phyloP scores from a whole-genome alignment of 2,888 invertebrate genomes.

The Ditylenchus weischeri region DNA sequence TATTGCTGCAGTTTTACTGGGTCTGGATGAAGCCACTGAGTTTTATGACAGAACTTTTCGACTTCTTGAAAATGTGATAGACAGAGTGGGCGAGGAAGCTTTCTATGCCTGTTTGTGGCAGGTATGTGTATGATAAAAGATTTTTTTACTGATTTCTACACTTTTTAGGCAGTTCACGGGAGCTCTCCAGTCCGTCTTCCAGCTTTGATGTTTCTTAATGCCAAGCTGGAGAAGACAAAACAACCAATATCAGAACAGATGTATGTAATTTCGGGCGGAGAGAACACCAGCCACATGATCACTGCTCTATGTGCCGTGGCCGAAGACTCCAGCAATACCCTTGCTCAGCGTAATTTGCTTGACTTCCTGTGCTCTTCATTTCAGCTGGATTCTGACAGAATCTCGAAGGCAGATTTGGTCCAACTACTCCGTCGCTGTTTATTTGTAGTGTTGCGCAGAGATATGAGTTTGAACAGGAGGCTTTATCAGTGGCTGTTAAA shows the following conservation, averaged over 20 bases:
- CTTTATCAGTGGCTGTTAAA: constrained; percentile 75
- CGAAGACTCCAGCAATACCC: constrained; percentile 59
- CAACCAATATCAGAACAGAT: constrained; percentile 75
- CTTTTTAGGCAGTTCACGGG: constrained; percentile 69
- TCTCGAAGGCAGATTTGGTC: constrained; percentile 47
- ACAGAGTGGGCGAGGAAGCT: constrained; percentile 71
- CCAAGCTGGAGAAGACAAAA: constrained; percentile 75
- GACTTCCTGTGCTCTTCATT: constrained; percentile 79
- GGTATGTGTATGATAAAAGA: constrained; percentile 33
- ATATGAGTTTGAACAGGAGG: constrained; percentile 83
- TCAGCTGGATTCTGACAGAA: constrained; percentile 73
- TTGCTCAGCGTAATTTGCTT: constrained; percentile 80
- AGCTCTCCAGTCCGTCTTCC: constrained; percentile 77
- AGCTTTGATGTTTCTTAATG: constrained; percentile 75
- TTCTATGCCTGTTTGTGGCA: constrained; percentile 87
- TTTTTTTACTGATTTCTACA: no score
- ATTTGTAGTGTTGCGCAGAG: constrained; percentile 72
- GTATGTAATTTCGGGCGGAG: constrained; percentile 68
- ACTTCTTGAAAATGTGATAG: constrained; percentile 48
- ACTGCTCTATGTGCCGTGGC: constrained; percentile 42
- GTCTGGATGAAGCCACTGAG: constrained; percentile 62
- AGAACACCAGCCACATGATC: constrained; percentile 78
- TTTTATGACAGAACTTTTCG: constrained; percentile 51
- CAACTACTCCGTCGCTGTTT: constrained; percentile 60
- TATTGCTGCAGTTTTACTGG: constrained; percentile 81